Conservation (phyloP, 2,888 invertebrate genomes). For the Epistrophe eligans region DNA sequence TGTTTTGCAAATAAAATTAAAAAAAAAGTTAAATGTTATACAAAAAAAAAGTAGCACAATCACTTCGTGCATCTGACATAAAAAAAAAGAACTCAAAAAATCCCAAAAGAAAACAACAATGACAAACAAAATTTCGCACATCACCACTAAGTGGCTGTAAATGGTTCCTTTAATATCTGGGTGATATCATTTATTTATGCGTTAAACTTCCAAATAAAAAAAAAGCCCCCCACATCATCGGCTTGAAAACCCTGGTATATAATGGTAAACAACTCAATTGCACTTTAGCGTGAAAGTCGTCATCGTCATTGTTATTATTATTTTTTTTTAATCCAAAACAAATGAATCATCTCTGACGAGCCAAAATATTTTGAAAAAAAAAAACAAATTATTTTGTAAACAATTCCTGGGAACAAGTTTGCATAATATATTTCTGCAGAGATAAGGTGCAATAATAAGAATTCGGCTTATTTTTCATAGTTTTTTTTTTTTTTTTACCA, state of each 20-base stretch:
- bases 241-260: conserved; percentile 25
- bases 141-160: conserved; percentile 17
- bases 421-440: not conserved
- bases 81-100: not conserved
- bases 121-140: conserved; percentile 31
- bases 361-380: conserved; percentile 31
- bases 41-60: not conserved
- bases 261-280: conserved; percentile 46
- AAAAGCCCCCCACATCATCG: conserved; percentile 7
- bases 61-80: not conserved
- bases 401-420: conserved; percentile 40
- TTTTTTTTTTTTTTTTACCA: too few species aligned
- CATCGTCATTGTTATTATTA: not conserved
- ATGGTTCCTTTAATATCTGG: conserved; percentile 28
- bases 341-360: conserved; percentile 58
- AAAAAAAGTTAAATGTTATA: not conserved
- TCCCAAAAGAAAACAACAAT: conserved; percentile 15
- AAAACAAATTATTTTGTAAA: conserved; percentile 32
- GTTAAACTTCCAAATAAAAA: conserved; percentile 12
- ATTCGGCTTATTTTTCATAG: not conserved
- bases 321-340: conserved; percentile 52
- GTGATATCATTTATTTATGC: conserved; percentile 54
- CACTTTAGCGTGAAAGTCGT: conserved; percentile 47
- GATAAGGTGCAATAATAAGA: not conserved
- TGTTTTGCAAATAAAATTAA: too few species aligned